Evolutionary conservation across 2,797 vertebrate species (phyloP), one percentile per base, ranked within the genome.

Genomic region (Merluccius polli): DNA sequence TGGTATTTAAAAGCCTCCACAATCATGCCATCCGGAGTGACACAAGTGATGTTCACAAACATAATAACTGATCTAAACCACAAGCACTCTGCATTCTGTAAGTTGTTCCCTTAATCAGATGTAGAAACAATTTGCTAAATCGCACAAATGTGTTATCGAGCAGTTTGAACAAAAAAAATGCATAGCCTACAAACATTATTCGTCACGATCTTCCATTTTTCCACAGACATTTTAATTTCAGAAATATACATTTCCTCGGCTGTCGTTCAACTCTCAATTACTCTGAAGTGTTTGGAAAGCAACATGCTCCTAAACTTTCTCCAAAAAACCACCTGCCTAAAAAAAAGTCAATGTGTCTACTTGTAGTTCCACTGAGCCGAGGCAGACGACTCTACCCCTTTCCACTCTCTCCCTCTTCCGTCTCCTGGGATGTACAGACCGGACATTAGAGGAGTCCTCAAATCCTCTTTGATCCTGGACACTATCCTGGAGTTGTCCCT

Each of bases 1-100:
- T 59, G 52, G 52, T n/a, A 9, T 59, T 59, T 59, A n/a, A 59
- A 59, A 59, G 52, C n/a, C 52, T 59, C 52, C 52, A 59, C 52
- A 24, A 59, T 59, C 21, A 24, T 24, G 52, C 52, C 10, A n/a
- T 59, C 52, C 10, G 21, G 52, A n/a, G 21, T 59, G 52, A 59
- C 21, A 12, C 36, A 24, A 24, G 24, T 24, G n/a, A 59, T 59
- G 21, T 59, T 59, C 52, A 59, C 7, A 1, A 59, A n/a, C 52
- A n/a, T 9, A 24, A 59, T 59, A 59, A n/a, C 52, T 48, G 1
- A 21, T 48, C 6, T 48, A 21, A 48, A 48, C 44, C 44, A 48
- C 18, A 48, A 0, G 21, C 44, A 7, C 18, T 48, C 44, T 18
- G 44, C 21, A 21, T 48, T 48, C 44, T 18, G 3, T 4, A 21